Evolutionary conservation across 2,113 vertebrate genomes (phyloP), one percentile per base, ranked within the genome.

Genomic region (Cettia cetti): DNA sequence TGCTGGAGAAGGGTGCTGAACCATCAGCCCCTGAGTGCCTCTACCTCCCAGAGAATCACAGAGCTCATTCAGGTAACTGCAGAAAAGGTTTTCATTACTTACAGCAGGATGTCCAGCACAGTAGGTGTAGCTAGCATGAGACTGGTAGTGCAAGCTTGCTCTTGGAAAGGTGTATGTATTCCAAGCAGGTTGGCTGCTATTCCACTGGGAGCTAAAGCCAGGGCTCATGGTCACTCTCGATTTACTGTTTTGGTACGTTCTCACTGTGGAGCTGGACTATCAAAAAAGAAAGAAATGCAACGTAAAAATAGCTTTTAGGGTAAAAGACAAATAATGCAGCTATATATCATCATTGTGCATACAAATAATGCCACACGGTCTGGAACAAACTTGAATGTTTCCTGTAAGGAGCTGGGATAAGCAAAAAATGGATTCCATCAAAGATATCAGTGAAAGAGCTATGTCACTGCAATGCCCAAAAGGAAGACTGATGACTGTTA

Each of bases 171-270:
- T 96, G 86, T 98, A 98, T 10, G 98, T 95, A 45, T 98, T 98
- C 98, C 98, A 98, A 82, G 97, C 86, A 59, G 98, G 98, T 61
- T 98, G 98, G 94, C 97, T 98, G 87, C 92, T 96, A 96, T 97
- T 98, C 99, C 98, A 99, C 84, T 97, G 97, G 89, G 98, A 98
- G 95, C 98, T 97, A 94, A 98, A 98, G 97, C 98, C 98, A 91
- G 98, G 97, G 89, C 97, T 98, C 98, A 98, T 97, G 96, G 98
- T 96, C 96, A 98, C 96, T 96, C 97, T 96, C 1, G 98, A 96
- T 96, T 99, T 98, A 95, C 97, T 98, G 93, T 97, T 98, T 87
- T 98, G 98, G 97, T 98, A 98, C 56, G 98, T 98, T 98, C 98
- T 98, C 97, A 98, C 98, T 68, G 98, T 97, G 89, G 98, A 97